Percentiles rank a stretch among this genome's conserved stretches.
Evolutionary conservation across 2,888 invertebrate genomes (phyloP).

Genomic region (Leptothorax acervorum): DNA sequence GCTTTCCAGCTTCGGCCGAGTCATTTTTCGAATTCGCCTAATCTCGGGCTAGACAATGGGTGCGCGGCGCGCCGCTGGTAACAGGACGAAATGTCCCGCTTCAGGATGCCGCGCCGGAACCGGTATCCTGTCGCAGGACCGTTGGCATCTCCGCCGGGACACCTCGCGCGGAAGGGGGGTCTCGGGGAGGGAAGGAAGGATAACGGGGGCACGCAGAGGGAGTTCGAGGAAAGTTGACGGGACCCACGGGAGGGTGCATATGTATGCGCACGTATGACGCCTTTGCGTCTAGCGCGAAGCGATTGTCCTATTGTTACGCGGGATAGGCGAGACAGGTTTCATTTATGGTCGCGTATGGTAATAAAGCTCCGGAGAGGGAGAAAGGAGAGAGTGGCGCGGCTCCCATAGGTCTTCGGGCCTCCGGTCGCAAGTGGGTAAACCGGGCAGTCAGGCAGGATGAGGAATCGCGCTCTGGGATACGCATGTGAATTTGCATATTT

Average conservation of each 20-base stretch:
- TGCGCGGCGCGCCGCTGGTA: constrained; percentile 53
- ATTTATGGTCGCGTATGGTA: constrained; percentile 82
- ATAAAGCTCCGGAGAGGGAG: constrained; percentile 65
- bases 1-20: constrained; percentile 61
- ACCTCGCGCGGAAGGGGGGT: constrained; percentile 46
- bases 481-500: constrained; percentile 83
- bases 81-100: constrained; percentile 82
- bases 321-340: constrained; percentile 82
- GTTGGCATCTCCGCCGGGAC: constrained; percentile 74
- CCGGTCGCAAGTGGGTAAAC: constrained; percentile 73
- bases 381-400: constrained; percentile 42
- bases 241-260: constrained; percentile 62
- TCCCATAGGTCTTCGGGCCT: constrained; percentile 54
- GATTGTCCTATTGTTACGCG: constrained; percentile 76
- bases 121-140: constrained; percentile 85
- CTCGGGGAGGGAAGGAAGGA: constrained; percentile 59
- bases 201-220: constrained; percentile 68
- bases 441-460: constrained; percentile 71
- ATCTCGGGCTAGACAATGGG: constrained; percentile 78
- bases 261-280: constrained; percentile 65
- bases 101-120: constrained; percentile 80
- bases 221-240: constrained; percentile 67
- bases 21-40: constrained; percentile 74
- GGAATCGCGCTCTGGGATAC: constrained; percentile 75
- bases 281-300: constrained; percentile 64